These are phyloP conservation scores for Heliothis peltigera DNA, from an alignment of 2,888 invertebrate species.

Conservation along the genomic window DNA sequence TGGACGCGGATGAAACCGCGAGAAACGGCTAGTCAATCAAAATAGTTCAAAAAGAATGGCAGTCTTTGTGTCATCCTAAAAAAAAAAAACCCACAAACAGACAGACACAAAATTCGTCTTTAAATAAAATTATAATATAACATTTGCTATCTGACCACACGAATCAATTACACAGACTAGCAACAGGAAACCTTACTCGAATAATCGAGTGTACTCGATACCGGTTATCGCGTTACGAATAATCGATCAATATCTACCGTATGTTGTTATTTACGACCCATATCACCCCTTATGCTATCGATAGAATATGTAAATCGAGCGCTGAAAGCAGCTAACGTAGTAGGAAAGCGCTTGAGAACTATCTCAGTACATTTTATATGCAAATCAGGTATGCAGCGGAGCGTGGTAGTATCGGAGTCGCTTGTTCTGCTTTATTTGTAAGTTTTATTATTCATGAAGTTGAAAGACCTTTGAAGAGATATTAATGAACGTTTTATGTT, in stretches of 20 bases:
- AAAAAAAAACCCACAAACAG: not conserved
- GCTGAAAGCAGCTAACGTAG: constrained; percentile 34
- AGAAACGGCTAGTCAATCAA: too few species aligned
- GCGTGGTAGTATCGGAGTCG: constrained; percentile 32
- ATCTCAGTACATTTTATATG: constrained; percentile 41
- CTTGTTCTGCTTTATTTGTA: constrained; percentile 31
- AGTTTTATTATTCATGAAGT: constrained; percentile 37
- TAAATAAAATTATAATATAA: not conserved
- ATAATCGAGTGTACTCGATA: not conserved
- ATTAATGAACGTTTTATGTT: not conserved
- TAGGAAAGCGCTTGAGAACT: constrained; percentile 18
- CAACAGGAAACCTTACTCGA: not conserved
- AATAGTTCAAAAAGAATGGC: too few species aligned
- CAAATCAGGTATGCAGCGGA: constrained; percentile 39
- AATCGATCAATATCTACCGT: constrained; percentile 32
- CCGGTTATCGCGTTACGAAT: constrained; percentile 13
- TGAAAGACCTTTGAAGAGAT: constrained; percentile 11
- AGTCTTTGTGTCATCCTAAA: too few species aligned
- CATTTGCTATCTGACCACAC: not conserved
- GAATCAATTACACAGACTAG: not conserved
- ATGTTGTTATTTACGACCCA: constrained; percentile 30
- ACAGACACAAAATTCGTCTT: not conserved
- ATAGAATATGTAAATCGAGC: constrained; percentile 35
- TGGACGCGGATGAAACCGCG: too few species aligned
- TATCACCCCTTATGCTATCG: constrained; percentile 21